phyloP scores from a whole-genome alignment of 2,113 vertebrate species.

The Centropus unirufus region DNA sequence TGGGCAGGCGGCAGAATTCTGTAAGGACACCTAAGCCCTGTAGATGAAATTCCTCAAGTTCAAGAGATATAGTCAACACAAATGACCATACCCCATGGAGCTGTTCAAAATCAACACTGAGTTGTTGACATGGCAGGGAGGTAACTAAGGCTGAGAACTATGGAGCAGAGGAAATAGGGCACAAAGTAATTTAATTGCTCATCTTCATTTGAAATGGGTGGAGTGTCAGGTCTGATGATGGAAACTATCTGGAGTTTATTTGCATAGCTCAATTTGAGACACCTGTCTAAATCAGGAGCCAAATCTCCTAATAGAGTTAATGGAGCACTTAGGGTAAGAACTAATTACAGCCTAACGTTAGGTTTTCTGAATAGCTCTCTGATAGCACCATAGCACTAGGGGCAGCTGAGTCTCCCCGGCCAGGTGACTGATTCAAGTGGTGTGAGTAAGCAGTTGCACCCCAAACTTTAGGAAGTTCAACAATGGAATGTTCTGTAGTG shows the following conservation, averaged over 20 bases:
- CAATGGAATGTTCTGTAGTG: background rate
- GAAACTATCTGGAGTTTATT: background rate
- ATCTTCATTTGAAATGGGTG: background rate
- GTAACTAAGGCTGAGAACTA: background rate
- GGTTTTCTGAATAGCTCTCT: background rate
- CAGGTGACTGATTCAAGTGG: background rate
- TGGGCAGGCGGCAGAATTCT: background rate
- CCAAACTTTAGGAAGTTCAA: background rate
- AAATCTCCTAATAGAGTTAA: background rate
- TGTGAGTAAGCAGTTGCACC: background rate
- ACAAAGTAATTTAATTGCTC: background rate
- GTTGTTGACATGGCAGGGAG: background rate
- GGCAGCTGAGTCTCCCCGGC: background rate
- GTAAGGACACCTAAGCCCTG: background rate
- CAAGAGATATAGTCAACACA: background rate
- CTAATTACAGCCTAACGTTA: background rate
- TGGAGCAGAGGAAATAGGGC: background rate
- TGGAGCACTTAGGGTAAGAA: slow-evolving; percentile 22
- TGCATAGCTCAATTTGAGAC: background rate
- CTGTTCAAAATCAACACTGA: background rate
- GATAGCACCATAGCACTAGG: background rate
- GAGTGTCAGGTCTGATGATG: background rate
- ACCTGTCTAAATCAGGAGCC: slow-evolving; percentile 29
- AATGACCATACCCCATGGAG: background rate
- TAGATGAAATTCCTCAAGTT: background rate